Evolutionary conservation across 2,888 invertebrate genomes (phyloP), one percentile per base, ranked within the genome.

Genomic region (Aspidapion aeneum): DNA sequence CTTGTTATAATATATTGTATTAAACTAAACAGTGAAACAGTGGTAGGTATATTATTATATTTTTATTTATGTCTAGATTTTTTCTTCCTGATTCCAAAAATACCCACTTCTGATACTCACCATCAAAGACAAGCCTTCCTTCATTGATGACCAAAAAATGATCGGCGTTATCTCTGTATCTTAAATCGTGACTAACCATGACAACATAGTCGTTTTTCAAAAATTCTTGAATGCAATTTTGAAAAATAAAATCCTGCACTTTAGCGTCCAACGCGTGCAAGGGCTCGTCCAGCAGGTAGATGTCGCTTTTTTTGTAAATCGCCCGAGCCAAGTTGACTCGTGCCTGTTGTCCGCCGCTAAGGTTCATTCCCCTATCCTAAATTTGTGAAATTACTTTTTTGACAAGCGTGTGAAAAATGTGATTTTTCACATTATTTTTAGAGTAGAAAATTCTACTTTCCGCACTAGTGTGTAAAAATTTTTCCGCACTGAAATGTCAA

Each of bases 271-370:
- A 88, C 0, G 92, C 91, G 50, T 90, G 90, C 17, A 93, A 78
- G 0, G 92, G 91, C 75, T 93, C 93, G 71, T 93, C 92, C 48
- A 93, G 78, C 21, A 93, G 79, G 73, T 91, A 93, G 21, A 93
- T 83, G 69, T 93, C 91, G 1, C 90, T 90, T 68, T 90, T 85
- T 71, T 85, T 86, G 74, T 92, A 93, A 55, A 92, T 80, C 1
- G 90, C 87, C 73, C 92, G 82, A 0, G 90, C 91, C 57, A 94
- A 80, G 77, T 90, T 91, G 22, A 94, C 86, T 67, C 94, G 67
- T 3, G 93, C 91, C 76, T 87, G 87, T 79, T 94, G 94, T 9
- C 93, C 93, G n/a, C 93, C 35, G 12, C 35, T 35, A 35, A 35
- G 35, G 35, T 35, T 35, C 35, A 35, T 35, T 12, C 35, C 35